phyloP scores from a whole-genome alignment of 1,140 invertebrate genomes.

The Lutraria rhynchaena region DNA sequence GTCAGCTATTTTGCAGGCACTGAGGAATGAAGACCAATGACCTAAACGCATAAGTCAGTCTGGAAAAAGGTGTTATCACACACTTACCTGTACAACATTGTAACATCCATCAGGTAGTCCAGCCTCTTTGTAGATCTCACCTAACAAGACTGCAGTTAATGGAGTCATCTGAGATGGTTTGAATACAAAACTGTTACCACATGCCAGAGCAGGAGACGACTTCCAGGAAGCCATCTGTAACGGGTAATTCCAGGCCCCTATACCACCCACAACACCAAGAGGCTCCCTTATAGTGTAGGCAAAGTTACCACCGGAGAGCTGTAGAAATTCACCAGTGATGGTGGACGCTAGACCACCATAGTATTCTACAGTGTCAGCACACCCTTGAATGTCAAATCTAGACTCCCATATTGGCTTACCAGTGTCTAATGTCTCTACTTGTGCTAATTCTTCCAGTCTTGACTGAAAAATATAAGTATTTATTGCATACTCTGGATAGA shows the following conservation, averaged over 20 bases:
- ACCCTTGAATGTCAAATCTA: slow-evolving; percentile 82
- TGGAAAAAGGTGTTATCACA: too few species aligned
- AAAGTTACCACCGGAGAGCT: slow-evolving; percentile 80
- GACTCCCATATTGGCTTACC: slow-evolving; percentile 85
- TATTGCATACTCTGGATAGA: too few species aligned
- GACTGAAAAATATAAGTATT: slow-evolving; percentile 12
- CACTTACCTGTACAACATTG: slow-evolving; percentile 84
- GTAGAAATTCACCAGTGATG: slow-evolving; percentile 78
- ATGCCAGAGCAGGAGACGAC: slow-evolving; percentile 84
- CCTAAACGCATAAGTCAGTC: too few species aligned
- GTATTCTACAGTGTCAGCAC: slow-evolving; percentile 83
- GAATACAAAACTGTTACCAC: slow-evolving; percentile 85
- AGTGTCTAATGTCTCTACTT: slow-evolving; percentile 82
- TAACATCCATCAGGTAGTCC: slow-evolving; percentile 84
- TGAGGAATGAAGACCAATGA: too few species aligned
- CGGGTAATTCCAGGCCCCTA: slow-evolving; percentile 86
- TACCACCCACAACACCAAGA: slow-evolving; percentile 84
- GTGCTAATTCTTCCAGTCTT: slow-evolving; percentile 78
- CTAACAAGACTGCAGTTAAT: slow-evolving; percentile 84
- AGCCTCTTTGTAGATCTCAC: slow-evolving; percentile 83
- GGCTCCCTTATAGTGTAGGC: slow-evolving; percentile 83
- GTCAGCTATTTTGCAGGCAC: too few species aligned
- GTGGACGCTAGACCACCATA: slow-evolving; percentile 82
- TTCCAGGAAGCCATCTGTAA: slow-evolving; percentile 84
- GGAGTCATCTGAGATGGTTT: slow-evolving; percentile 85